Evolutionary conservation across 2,888 invertebrate genomes (phyloP).

Genomic region (Ptychoptera contaminata): DNA sequence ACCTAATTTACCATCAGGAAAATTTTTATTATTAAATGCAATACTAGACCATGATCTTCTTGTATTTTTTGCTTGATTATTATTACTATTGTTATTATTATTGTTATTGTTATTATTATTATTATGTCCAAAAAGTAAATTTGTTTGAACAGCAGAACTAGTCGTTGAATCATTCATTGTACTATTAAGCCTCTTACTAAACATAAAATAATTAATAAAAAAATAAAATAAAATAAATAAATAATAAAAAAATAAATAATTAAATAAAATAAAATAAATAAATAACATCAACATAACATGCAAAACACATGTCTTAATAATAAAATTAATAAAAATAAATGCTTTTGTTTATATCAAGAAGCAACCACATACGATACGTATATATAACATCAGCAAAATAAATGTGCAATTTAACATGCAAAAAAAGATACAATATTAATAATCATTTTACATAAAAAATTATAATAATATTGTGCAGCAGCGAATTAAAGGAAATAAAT

Average conservation of each 20-base stretch:
- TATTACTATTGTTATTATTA: conserved; percentile 7
- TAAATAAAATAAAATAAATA: not conserved
- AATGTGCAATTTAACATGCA: too few relatives aligned
- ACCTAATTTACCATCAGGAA: conserved; percentile 17
- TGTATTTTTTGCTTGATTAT: conserved; percentile 12
- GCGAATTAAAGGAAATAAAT: too few relatives aligned
- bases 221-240: conserved; percentile 1
- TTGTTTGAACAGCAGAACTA: too few relatives aligned
- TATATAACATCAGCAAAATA: too few relatives aligned
- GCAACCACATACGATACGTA: too few relatives aligned
- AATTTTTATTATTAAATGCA: conserved; percentile 19
- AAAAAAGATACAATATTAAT: too few relatives aligned
- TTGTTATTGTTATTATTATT: conserved; percentile 10
- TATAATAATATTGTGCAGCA: too few relatives aligned
- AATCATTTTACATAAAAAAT: too few relatives aligned
- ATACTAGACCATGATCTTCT: conserved; percentile 18
- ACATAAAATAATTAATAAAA: not conserved
- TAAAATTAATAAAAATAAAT: too few relatives aligned
- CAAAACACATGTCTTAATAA: conserved; percentile 2
- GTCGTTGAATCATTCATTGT: not conserved
- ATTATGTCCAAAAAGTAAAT: not conserved
- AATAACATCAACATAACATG: conserved; percentile 1
- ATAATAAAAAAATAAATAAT: not conserved
- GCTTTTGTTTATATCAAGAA: too few relatives aligned
- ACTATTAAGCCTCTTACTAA: conserved; percentile 6